Percentiles rank a stretch among this genome's conserved stretches.
phyloP scores from a whole-genome alignment of 2,797 vertebrate genomes.

The Emys orbicularis region DNA sequence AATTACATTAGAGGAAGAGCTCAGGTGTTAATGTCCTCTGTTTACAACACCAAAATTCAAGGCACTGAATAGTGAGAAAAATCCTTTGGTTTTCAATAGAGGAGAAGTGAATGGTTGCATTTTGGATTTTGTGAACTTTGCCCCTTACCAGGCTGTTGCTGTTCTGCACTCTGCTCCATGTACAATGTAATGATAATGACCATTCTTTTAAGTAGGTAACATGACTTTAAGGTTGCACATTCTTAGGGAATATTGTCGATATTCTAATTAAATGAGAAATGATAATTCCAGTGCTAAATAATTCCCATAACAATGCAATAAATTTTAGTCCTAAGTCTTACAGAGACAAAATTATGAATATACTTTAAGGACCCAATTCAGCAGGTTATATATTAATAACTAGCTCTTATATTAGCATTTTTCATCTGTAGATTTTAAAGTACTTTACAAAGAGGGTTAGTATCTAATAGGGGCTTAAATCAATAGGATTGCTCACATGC shows the following conservation, averaged over 20 bases:
- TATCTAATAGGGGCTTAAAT: not conserved
- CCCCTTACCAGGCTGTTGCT: not conserved
- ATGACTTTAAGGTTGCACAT: not conserved
- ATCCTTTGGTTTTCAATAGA: not conserved
- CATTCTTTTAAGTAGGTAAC: not conserved
- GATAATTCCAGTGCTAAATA: not conserved
- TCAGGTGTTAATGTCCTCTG: not conserved
- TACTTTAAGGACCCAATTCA: not conserved
- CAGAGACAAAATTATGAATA: not conserved
- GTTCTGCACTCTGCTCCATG: not conserved
- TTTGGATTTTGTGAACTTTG: not conserved
- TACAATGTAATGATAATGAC: not conserved
- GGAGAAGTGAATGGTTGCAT: not conserved
- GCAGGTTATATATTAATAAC: too few species aligned
- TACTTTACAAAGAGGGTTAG: not conserved
- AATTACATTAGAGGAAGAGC: not conserved
- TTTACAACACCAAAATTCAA: not conserved
- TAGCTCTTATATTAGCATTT: not conserved
- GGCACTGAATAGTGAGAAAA: not conserved
- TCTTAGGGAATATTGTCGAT: not conserved
- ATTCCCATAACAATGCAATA: not conserved
- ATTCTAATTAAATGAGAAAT: not conserved
- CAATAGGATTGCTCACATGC: not conserved
- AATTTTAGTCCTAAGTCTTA: not conserved
- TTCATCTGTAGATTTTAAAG: not conserved